A percentile compares a stretch with the other conserved stretches of the same genome.
These are phyloP conservation scores for Cryptophagus acutangulus DNA, from an alignment of 2,888 invertebrate genomes.

Conservation along the genomic window DNA sequence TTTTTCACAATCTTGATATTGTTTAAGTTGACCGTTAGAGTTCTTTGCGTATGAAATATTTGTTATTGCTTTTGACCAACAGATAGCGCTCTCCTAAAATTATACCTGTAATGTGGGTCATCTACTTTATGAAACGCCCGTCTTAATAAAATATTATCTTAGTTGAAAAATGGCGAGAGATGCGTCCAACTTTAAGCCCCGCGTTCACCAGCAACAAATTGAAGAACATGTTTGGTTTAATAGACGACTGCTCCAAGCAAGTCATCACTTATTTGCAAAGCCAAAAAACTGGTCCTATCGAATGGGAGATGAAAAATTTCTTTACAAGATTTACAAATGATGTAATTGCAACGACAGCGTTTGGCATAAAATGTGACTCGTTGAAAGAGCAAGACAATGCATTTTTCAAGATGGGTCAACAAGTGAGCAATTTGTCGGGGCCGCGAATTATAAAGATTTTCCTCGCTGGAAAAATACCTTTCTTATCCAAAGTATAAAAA, in stretches of 20 bases:
- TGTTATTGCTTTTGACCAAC: too few relatives aligned
- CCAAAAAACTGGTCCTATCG: slow-evolving; percentile 29
- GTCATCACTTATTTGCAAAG: slow-evolving; percentile 5
- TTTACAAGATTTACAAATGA: slow-evolving; percentile 51
- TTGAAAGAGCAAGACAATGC: slow-evolving; percentile 50
- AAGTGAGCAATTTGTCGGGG: slow-evolving; percentile 35
- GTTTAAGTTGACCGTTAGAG: too few relatives aligned
- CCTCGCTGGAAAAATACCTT: slow-evolving; percentile 13
- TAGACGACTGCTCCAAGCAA: slow-evolving; percentile 23
- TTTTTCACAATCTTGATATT: too few relatives aligned
- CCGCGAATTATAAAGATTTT: slow-evolving; percentile 16
- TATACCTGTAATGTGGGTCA: too few relatives aligned
- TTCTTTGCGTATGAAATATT: too few relatives aligned
- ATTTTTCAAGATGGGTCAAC: slow-evolving; percentile 52
- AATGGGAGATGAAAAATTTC: slow-evolving; percentile 24
- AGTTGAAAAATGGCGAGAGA: slow-evolving; percentile 39
- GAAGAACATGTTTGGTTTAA: slow-evolving; percentile 46
- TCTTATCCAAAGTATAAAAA: slow-evolving; percentile 17
- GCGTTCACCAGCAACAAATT: slow-evolving; percentile 50
- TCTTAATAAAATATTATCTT: too few relatives aligned
- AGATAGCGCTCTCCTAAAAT: too few relatives aligned
- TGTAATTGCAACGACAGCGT: slow-evolving; percentile 52
- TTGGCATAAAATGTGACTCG: slow-evolving; percentile 54
- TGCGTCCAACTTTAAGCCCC: slow-evolving; percentile 47
- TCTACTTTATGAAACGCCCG: too few relatives aligned